These are phyloP conservation scores for Stigmatopora nigra DNA, from an alignment of 2,113 vertebrate genomes.

Conservation along the genomic window DNA sequence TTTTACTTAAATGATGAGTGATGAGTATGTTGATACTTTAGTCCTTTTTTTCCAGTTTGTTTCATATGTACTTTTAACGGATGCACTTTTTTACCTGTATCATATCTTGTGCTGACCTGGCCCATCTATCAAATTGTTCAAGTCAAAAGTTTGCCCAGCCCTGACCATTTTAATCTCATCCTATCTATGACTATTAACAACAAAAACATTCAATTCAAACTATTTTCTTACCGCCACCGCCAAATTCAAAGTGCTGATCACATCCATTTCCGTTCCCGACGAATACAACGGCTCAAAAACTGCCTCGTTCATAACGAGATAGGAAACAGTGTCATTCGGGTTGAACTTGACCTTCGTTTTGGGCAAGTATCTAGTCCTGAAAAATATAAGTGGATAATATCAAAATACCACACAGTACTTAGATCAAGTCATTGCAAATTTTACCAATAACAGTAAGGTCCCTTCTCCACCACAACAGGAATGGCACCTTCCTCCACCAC, in stretches of 20 bases:
- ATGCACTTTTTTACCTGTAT: no score
- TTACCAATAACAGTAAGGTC: constrained; percentile 91
- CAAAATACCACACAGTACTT: not conserved
- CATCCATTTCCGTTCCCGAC: constrained; percentile 78
- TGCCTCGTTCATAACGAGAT: constrained; percentile 69
- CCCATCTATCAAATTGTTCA: no score
- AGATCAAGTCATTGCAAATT: not conserved
- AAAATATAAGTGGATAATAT: not conserved
- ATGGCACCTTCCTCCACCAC: constrained; percentile 58
- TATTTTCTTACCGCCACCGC: constrained; percentile 74
- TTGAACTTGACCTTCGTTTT: constrained; percentile 76
- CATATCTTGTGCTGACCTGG: no score
- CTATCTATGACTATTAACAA: no score
- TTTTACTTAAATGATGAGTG: no score
- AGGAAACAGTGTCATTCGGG: constrained; percentile 70
- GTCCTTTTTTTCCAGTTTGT: no score
- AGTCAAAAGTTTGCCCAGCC: no score
- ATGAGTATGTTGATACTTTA: no score
- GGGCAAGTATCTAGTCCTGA: constrained; percentile 79
- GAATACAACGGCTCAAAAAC: constrained; percentile 78
- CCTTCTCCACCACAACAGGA: constrained; percentile 76
- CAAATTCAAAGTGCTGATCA: constrained; percentile 77
- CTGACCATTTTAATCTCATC: no score
- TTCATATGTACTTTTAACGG: no score
- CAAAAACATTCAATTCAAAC: no score